Base-by-base conservation (phyloP, 2,797 vertebrate genomes). In the Salarias fasciatus region DNA sequence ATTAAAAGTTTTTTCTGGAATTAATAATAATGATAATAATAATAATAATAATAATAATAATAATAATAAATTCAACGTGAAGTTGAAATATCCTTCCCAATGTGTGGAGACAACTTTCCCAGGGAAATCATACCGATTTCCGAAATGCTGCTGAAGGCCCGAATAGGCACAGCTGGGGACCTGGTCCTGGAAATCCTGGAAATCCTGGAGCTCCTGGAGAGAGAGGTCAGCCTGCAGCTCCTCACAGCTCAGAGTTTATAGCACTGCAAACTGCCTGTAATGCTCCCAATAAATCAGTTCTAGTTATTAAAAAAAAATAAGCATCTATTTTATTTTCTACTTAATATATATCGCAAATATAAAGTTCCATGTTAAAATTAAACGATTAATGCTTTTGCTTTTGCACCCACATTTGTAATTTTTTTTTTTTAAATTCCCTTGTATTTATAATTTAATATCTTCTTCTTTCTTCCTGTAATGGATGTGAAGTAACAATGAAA, bases 71-170 rank as follows among this genome's bases (percentile, higher is more conserved):
- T 9, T 12, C 24, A 11, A 18, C 6, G 24, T 1, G 4, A 12
- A 14, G 14, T 38, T 50, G 4, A 35, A 55, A 64, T 12, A 58
- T 44, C 51, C 43, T 44, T 51, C 38, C 33, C 38, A 48, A 72
- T 75, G 28, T 62, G 33, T 63, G 79, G 79, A 82, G 76, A 76
- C 77, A 80, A 74, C 88, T 92, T 95, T 95, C 93, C 92, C 93
- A 93, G 91, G 90, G 87, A 95, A 93, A 95, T 95, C 93, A 94
- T 91, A 93, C 89, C 88, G 89, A 94, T 95, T 95, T 95, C 90
- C 86, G 83, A 93, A 92, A 88, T 93, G 92, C 92, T 88, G 93
- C 93, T 94, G 94, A 94, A 94, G 94, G 92, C 89, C 93, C 91
- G 88, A 92, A 87, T 91, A 90, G 90, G 91, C 93, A 92, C 94